Evolutionary conservation across 2,888 invertebrate genomes (phyloP), one percentile per base, ranked within the genome.

Genomic region (Trissolcus japonicus): DNA sequence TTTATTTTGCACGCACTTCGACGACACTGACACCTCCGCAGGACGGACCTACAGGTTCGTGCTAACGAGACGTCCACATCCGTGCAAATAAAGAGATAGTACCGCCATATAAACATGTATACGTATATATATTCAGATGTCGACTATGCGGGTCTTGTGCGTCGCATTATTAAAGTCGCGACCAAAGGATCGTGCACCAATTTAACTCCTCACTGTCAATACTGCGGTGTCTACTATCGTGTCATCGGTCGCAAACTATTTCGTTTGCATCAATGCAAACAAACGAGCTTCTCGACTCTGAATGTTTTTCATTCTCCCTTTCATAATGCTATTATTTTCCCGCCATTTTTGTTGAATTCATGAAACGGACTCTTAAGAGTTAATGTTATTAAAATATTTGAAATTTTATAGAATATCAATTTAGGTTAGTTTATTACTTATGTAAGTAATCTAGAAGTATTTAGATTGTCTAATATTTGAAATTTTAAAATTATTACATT

Each of bases 31-130:
- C 73, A 73, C 75, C 63, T 72, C 51, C n/a, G 43, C 56, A 54
- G 68, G 65, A 76, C 57, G 59, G 79, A 79, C 79, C 79, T 76
- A 79, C 76, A 79, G 79, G 67, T 66, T 63, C 68, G 79, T 76
- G 71, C 78, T 80, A 80, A 80, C 79, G 73, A 80, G 80, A 80
- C 71, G 80, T 80, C 76, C 71, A 65, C 78, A 76, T 74, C 65
- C 73, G 40, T 73, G 73, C 60, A 73, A 78, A 80, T 80, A 80
- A 73, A 80, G 79, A 80, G 75, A 78, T 75, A 71, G 78, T 16
- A 62, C 71, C 75, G 61, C 66, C 76, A 71, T 72, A 67, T 63
- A 68, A 46, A 69, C 75, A 25, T 62, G 59, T 59, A 62, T 57
- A 57, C 35, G 46, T 48, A 65, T 40, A 54, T 68, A 55, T 68